Evolutionary conservation across 2,113 vertebrate species (phyloP).

Genomic region (Nothoprocta perdicaria): DNA sequence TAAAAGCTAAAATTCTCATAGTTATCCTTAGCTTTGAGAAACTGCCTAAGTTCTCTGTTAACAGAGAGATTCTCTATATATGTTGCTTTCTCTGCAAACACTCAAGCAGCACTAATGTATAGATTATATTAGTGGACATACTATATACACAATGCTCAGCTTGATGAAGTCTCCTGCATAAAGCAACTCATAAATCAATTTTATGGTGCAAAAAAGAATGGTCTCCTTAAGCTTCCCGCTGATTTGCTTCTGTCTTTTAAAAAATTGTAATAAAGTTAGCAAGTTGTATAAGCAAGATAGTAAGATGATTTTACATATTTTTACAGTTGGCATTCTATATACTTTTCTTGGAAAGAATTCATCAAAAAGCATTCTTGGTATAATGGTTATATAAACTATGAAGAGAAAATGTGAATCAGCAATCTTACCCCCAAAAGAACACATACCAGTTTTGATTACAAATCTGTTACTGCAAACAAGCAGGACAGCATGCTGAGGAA

Average conservation of each 20-base stretch:
- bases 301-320: not conserved
- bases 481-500: not conserved
- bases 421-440: not conserved
- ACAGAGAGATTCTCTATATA: not conserved
- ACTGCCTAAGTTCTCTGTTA: not conserved
- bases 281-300: not conserved
- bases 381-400: not conserved
- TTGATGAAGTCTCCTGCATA: not conserved
- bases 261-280: not conserved
- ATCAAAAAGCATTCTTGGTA: not conserved
- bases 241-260: not conserved
- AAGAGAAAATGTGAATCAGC: not conserved
- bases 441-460: not conserved
- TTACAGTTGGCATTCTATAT: fast-evolving
- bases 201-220: not conserved
- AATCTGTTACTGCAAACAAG: not conserved
- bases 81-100: not conserved
- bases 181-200: not conserved
- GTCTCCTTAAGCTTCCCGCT: not conserved
- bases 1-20: not conserved
- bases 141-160: not conserved
- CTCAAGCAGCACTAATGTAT: slow-evolving; percentile 1
- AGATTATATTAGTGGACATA: not conserved
- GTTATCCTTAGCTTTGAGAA: not conserved
- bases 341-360: not conserved